Base-by-base conservation (phyloP, 2,888 invertebrate genomes). In the Aporophyla nigra region DNA sequence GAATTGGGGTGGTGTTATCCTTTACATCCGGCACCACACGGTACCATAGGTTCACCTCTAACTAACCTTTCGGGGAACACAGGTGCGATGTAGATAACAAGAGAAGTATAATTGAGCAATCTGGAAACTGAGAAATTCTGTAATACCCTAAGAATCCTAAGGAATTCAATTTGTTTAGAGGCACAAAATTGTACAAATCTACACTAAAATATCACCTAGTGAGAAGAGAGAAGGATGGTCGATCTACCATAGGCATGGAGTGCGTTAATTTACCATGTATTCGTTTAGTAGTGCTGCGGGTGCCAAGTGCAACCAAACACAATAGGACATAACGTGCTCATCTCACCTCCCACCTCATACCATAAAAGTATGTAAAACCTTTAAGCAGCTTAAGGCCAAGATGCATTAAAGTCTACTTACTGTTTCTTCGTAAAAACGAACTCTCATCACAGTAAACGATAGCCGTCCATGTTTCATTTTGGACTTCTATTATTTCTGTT, bases 401-500 rank as follows among this genome's bases (percentile, higher is more conserved):
- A 65, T 65, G 19, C 12, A 19, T 65, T 24, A 5, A 46, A 46
- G 3, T 3, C 7, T 16, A 53, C 7, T 1, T 1, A n/a, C 9
- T 19, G 33, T 33, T 56, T 46, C 14, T 46, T 56, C n/a, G 49
- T 9, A 46, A n/a, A 54, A 72, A 5, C 27, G 46, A 46, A 67
- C 21, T 27, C n/a, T 46, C 43, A 19, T 53, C 10, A 1, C 7
- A n/a, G 54, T 43, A 27, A 53, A 21, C 10, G n/a, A 46, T 14
- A 27, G 12, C 24, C 33, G 9, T 56, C n/a, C 14, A 5, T 21
- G 19, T 62, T 54, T 40, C 5, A 16, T 12, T n/a, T 40, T 19
- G 24, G 5, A 56, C 82, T 82, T 74, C 83, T 71, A 53, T 33
- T 7, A 2, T 67, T 53, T 51, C 66, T 83, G 51, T 71, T 40